Conservation (phyloP, 2,113 vertebrate species). For the Illadopsis cleaveri region DNA sequence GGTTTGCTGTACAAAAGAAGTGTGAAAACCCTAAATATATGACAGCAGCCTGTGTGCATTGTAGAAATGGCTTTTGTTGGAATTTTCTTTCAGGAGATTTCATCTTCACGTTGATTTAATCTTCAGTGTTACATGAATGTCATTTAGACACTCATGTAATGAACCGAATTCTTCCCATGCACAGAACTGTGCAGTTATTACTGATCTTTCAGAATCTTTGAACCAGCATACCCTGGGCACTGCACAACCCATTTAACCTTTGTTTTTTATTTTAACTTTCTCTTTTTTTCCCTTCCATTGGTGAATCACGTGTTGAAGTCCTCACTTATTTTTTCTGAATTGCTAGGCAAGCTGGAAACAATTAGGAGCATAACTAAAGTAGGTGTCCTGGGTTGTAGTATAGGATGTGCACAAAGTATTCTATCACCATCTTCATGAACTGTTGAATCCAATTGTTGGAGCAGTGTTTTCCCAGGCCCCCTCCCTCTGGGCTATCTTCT, state of each 20-base stretch:
- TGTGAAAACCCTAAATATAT: not conserved
- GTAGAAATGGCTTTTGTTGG: not conserved
- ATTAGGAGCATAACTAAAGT: not conserved
- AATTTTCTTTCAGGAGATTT: not conserved
- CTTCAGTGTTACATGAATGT: not conserved
- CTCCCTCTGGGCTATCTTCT: no score
- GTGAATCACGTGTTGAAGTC: not conserved
- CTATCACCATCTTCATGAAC: no score
- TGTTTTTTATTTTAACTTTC: not conserved
- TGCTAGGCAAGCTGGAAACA: not conserved
- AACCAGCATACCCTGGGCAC: not conserved
- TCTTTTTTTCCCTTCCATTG: not conserved
- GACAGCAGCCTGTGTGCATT: not conserved
- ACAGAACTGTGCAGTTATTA: not conserved
- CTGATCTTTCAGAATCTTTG: not conserved
- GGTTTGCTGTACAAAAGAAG: not conserved
- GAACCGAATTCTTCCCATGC: not conserved
- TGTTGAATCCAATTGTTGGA: no score
- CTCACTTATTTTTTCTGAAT: not conserved
- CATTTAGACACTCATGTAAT: not conserved
- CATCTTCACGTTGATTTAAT: not conserved
- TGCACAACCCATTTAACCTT: not conserved
- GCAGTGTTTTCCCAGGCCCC: no score
- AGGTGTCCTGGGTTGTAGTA: no score
- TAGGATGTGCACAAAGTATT: no score